phyloP scores from a whole-genome alignment of 2,797 vertebrate species.

The Chelon labrosus region DNA sequence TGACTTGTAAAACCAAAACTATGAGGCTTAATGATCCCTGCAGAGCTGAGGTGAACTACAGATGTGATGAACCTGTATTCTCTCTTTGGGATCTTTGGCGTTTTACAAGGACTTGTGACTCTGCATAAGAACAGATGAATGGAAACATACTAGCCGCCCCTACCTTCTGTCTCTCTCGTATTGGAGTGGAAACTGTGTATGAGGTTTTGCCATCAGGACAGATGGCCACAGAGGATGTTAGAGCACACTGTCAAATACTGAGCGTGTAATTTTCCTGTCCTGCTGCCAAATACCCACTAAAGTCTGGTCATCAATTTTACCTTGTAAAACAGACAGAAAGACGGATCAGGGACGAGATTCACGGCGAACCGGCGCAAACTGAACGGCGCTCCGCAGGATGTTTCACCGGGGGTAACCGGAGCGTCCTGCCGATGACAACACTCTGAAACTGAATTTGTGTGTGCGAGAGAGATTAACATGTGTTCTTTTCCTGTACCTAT shows the following conservation, averaged over 20 bases:
- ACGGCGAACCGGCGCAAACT: slow-evolving; percentile 4
- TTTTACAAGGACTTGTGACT: background rate
- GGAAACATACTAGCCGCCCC: background rate
- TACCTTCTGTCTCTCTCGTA: slow-evolving; percentile 11
- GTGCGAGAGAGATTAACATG: background rate
- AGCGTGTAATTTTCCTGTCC: slow-evolving; percentile 61
- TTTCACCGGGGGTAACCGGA: background rate
- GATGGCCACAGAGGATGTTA: slow-evolving; percentile 67
- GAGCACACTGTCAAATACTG: slow-evolving; percentile 59
- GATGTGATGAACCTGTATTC: too few species aligned
- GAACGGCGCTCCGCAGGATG: background rate
- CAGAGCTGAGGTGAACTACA: too few species aligned
- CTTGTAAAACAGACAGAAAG: slow-evolving; percentile 56
- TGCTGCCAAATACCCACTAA: slow-evolving; percentile 73
- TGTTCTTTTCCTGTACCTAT: background rate
- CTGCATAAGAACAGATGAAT: slow-evolving; percentile 8
- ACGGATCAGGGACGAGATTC: slow-evolving; percentile 38
- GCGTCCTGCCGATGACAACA: background rate
- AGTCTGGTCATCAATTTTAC: slow-evolving; percentile 57
- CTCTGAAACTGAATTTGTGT: background rate
- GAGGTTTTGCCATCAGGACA: slow-evolving; percentile 45
- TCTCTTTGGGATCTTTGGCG: background rate
- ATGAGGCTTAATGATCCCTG: too few species aligned
- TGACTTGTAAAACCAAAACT: too few species aligned
- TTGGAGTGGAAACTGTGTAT: slow-evolving; percentile 62